phyloP scores from a whole-genome alignment of 2,888 invertebrate species.

The Heliconius erato region DNA sequence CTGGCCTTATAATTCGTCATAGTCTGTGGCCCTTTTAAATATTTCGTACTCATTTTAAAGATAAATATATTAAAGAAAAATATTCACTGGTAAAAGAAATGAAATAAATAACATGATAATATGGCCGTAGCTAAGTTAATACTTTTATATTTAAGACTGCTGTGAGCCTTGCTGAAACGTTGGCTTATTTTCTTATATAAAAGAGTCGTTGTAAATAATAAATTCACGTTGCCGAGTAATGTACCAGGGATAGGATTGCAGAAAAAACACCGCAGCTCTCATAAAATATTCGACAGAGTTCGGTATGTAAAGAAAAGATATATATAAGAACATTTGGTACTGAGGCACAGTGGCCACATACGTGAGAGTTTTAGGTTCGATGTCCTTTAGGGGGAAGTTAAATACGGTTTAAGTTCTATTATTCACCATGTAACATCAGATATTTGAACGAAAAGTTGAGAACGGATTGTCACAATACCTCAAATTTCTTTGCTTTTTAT shows the following conservation, averaged over 20 bases:
- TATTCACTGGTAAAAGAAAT: not conserved
- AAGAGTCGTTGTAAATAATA: constrained; percentile 14
- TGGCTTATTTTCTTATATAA: constrained; percentile 8
- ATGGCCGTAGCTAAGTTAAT: not conserved
- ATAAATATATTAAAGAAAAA: not conserved
- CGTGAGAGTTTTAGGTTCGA: not conserved
- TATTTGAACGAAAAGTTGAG: not conserved
- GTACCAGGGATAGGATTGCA: not conserved
- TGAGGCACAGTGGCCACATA: not conserved
- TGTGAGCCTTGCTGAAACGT: constrained; percentile 11
- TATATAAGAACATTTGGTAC: not conserved
- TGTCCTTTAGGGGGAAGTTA: not conserved
- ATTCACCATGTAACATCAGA: too few relatives aligned
- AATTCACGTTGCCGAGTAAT: constrained; percentile 10
- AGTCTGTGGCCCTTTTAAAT: too few relatives aligned
- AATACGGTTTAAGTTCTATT: too few relatives aligned
- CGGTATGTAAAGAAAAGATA: not conserved
- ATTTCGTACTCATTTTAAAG: too few relatives aligned
- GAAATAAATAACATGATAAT: not conserved
- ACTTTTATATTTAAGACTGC: constrained; percentile 11
- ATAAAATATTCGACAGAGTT: constrained; percentile 1
- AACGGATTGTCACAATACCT: not conserved
- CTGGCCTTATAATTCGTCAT: too few relatives aligned
- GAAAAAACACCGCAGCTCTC: not conserved
- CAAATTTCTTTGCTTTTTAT: not conserved